phyloP scores from a whole-genome alignment of 1,140 invertebrate species.

The Zaprionus inermis region DNA sequence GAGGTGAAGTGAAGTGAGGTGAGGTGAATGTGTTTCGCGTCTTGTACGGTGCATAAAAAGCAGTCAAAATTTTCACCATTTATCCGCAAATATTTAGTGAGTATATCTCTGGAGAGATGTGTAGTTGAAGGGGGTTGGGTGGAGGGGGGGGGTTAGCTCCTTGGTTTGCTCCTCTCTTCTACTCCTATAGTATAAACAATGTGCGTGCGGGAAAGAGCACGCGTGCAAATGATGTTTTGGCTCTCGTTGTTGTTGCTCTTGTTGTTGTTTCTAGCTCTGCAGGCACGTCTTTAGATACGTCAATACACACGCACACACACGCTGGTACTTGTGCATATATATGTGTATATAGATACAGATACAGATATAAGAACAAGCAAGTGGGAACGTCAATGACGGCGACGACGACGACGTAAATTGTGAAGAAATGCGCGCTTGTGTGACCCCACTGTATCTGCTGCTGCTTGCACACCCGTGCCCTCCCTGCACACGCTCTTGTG shows the following conservation, averaged over 20 bases:
- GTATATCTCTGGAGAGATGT: slow-evolving; percentile 66
- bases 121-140: not conserved
- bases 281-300: slow-evolving; percentile 75
- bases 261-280: slow-evolving; percentile 50
- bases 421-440: slow-evolving; percentile 80
- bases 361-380: slow-evolving; percentile 35
- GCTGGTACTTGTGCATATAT: slow-evolving; percentile 12
- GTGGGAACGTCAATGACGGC: slow-evolving; percentile 42
- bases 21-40: slow-evolving; percentile 25
- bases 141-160: slow-evolving; percentile 2
- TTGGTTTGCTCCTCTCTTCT: not conserved
- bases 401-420: slow-evolving; percentile 68
- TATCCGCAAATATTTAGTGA: slow-evolving; percentile 84
- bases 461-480: slow-evolving; percentile 31
- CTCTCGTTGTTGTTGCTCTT: slow-evolving; percentile 43
- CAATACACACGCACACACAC: slow-evolving; percentile 63
- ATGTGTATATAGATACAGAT: slow-evolving; percentile 54
- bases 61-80: slow-evolving; percentile 84
- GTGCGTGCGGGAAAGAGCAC: slow-evolving; percentile 70
- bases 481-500: too few relatives aligned
- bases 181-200: slow-evolving; percentile 34
- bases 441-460: slow-evolving; percentile 62
- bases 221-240: slow-evolving; percentile 77
- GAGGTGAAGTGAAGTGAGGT: slow-evolving; percentile 34
- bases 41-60: slow-evolving; percentile 62